Percentiles rank a stretch among this genome's conserved stretches.
Conservation (phyloP, 2,797 vertebrate genomes). For the Platalea minor region DNA sequence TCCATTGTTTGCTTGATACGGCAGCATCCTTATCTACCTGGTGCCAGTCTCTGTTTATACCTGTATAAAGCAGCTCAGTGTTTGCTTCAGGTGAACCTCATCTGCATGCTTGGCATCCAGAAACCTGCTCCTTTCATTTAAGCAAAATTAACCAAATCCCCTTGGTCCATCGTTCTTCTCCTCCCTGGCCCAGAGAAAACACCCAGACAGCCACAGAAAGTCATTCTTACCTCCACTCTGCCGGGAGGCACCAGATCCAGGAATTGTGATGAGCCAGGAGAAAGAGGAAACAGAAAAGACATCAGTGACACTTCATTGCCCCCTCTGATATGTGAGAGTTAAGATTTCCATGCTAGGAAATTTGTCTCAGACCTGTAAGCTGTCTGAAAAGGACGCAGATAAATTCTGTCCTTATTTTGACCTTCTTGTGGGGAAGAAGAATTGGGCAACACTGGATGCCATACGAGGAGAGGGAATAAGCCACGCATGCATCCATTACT, state of each 20-base stretch:
- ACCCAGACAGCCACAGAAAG: background rate
- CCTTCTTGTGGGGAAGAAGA: background rate
- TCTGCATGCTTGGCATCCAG: background rate
- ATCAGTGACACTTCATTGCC: background rate
- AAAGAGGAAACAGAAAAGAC: slow-evolving; percentile 61
- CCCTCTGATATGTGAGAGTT: background rate
- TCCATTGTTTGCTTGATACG: background rate
- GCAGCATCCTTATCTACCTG: background rate
- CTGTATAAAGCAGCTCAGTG: background rate
- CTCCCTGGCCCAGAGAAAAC: background rate
- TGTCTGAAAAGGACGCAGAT: background rate
- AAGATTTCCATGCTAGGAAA: background rate
- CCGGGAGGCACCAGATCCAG: slow-evolving; percentile 70
- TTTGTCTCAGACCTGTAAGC: background rate
- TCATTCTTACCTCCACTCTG: slow-evolving; percentile 94
- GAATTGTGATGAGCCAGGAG: slow-evolving; percentile 59
- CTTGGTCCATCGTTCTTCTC: background rate
- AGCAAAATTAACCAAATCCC: background rate
- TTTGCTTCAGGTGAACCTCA: background rate
- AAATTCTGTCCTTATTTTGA: background rate
- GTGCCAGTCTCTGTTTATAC: background rate
- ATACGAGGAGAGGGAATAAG: background rate
- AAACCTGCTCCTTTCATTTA: background rate
- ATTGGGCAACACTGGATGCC: background rate
- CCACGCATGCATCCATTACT: background rate